Percentiles rank a stretch among this genome's conserved stretches.
These are phyloP conservation scores for Aethes cnicana DNA, from an alignment of 2,888 invertebrate genomes.

Conservation along the genomic window DNA sequence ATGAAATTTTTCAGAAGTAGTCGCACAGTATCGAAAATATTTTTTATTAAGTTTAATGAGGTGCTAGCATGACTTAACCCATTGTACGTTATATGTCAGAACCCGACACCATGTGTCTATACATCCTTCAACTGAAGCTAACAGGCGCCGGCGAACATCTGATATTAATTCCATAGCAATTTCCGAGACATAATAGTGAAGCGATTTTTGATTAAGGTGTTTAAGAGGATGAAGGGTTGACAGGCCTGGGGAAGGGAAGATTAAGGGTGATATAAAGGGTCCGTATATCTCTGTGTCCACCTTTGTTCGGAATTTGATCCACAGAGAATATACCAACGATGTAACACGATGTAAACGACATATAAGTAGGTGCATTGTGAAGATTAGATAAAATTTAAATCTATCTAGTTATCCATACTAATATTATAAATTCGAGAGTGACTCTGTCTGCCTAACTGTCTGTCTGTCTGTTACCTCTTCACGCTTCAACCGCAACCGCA, in stretches of 20 bases:
- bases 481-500: too few species aligned
- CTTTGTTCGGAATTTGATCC: not conserved
- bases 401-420: too few species aligned
- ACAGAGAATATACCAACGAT: too few species aligned
- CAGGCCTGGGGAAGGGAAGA: conserved; percentile 11
- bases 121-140: conserved; percentile 34
- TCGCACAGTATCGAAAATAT: too few species aligned
- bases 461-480: too few species aligned
- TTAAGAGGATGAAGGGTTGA: conserved; percentile 19
- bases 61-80: too few species aligned
- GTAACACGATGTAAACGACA: too few species aligned
- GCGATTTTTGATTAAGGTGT: conserved; percentile 20
- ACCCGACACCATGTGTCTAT: conserved; percentile 32
- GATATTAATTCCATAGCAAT: conserved; percentile 17
- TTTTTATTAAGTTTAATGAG: too few species aligned
- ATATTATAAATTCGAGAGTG: too few species aligned
- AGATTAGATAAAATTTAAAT: too few species aligned
- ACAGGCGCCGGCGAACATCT: conserved; percentile 26
- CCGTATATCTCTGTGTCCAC: not conserved
- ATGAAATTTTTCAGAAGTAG: too few species aligned
- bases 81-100: conserved; percentile 49
- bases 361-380: too few species aligned
- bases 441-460: not conserved
- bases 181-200: conserved; percentile 18
- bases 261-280: conserved; percentile 9